Evolutionary conservation across 2,888 invertebrate genomes (phyloP).

Genomic region (Crematogaster levior): DNA sequence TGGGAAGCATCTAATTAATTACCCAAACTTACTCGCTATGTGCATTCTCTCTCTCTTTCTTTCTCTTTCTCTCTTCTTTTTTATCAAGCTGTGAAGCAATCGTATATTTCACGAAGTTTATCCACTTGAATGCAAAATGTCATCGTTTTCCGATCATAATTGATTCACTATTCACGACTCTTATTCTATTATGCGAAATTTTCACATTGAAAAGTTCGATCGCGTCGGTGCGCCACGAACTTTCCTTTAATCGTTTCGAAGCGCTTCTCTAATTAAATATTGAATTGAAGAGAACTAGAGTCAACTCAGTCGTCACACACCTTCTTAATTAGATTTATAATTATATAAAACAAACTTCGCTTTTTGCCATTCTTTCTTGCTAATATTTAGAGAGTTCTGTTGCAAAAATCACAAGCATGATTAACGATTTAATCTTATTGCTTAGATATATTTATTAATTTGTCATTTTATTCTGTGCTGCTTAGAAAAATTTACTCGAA

Average conservation of each 20-base stretch:
- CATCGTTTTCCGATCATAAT: conserved; percentile 36
- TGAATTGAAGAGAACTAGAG: conserved; percentile 20
- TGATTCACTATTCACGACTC: conserved; percentile 20
- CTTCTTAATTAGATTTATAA: conserved; percentile 36
- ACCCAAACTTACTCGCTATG: conserved; percentile 48
- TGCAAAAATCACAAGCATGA: not conserved
- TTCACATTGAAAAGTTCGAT: conserved; percentile 19
- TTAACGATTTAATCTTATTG: not conserved
- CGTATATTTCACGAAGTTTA: conserved; percentile 25
- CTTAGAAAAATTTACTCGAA: not conserved
- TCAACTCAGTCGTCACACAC: conserved; percentile 10
- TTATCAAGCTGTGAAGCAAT: conserved; percentile 7
- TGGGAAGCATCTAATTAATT: conserved; percentile 64
- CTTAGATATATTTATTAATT: not conserved
- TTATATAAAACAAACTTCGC: not conserved
- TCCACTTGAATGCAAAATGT: conserved; percentile 8
- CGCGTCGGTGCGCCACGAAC: not conserved
- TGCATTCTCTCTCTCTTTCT: not conserved
- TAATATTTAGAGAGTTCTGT: not conserved
- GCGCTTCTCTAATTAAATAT: conserved; percentile 13
- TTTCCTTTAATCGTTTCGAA: conserved; percentile 36
- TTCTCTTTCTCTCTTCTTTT: not conserved
- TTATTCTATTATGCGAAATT: conserved; percentile 26
- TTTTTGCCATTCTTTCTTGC: not conserved
- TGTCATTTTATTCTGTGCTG: not conserved